Evolutionary conservation across 2,797 vertebrate species (phyloP).

Genomic region (Pitangus sulphuratus): DNA sequence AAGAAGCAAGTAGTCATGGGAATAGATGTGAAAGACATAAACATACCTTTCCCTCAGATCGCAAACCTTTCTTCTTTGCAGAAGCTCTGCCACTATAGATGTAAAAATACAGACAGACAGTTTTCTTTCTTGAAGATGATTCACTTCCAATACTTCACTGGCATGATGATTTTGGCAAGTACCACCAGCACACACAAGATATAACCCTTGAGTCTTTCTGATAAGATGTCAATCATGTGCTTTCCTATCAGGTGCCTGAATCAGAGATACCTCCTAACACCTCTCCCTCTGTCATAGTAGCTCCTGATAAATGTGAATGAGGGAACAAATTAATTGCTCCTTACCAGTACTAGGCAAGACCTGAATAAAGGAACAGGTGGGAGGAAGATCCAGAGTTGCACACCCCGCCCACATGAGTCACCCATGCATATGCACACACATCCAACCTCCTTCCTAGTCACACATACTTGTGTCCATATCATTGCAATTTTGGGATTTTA

Average conservation of each 20-base stretch:
- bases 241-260: conserved; percentile 35
- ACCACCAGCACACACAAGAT: conserved; percentile 22
- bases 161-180: conserved; percentile 22
- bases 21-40: conserved; percentile 22
- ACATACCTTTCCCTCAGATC: background rate
- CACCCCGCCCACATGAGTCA: background rate
- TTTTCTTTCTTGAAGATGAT: conserved; percentile 48
- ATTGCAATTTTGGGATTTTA: background rate
- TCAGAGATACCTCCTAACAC: conserved; percentile 51
- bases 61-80: conserved; percentile 8
- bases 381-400: conserved; percentile 10
- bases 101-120: conserved; percentile 33
- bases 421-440: background rate
- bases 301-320: conserved; percentile 18
- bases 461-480: background rate
- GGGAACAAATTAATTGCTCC: conserved; percentile 55
- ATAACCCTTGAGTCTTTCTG: conserved; percentile 29
- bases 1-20: background rate
- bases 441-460: background rate
- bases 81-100: conserved; percentile 16
- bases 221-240: conserved; percentile 55
- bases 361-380: background rate
- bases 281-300: conserved; percentile 9
- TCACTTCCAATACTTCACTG: conserved; percentile 41
- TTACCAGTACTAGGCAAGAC: background rate